Base-by-base conservation (phyloP, 2,888 invertebrate genomes). In the Machimus atricapillus region DNA sequence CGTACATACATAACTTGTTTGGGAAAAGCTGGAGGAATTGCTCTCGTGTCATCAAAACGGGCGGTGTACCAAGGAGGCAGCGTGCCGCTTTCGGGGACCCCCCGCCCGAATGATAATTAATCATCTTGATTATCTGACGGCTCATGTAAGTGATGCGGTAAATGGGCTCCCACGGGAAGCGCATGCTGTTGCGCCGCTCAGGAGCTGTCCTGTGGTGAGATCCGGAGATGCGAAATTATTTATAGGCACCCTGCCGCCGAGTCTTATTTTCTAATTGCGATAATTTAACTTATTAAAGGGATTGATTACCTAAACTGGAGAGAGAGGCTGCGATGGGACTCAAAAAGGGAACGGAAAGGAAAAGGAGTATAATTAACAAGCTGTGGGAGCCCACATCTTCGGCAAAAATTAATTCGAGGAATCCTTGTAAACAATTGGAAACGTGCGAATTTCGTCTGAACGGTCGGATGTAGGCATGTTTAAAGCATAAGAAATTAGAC, bases 361-460 rank as follows among this genome's bases (percentile, higher is more conserved):
- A n/a, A 19, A 19, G 8, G 19, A 12, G 19, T 12, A 23, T 58
- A 27, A 66, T 66, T 66, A 66, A 66, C 66, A 66, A 66, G 27
- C 66, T 23, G 27, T 23, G 23, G 66, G 27, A 9, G 9, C 27
- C 66, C 12, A 66, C 4, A 66, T 23, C 12, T n/a, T 66, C 23
- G 66, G 27, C 23, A 66, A 66, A 66, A 66, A 66, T 66, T 66
- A 12, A 66, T 66, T 66, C 66, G 12, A 66, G 66, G 4, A 52
- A 52, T 52, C 52, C 52, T 52, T 52, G 52, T 52, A 19, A 52
- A 52, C 52, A 52, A 52, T 4, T 52, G 52, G n/a, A 52, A 52
- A n/a, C 52, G 52, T 52, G 52, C 52, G 52, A 52, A 66, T 66
- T 96, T 89, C 97, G 97, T 90, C 98, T 98, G 88, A 19, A 7